Evolutionary conservation across 2,797 vertebrate genomes (phyloP).

Genomic region (Odontamblyopus rebecca): DNA sequence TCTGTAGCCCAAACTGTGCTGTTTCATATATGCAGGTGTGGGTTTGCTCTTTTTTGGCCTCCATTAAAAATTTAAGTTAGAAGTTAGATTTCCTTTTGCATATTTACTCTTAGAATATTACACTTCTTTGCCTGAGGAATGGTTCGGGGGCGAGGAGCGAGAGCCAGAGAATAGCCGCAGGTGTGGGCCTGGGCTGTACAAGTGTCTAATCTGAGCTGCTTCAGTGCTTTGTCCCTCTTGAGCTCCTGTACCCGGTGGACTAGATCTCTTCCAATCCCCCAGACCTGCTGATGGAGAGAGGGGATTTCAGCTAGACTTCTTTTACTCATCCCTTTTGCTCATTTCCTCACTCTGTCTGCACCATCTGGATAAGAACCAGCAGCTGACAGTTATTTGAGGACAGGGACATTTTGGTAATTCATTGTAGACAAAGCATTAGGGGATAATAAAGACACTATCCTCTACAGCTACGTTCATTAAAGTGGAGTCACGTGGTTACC

Average conservation of each 20-base stretch:
- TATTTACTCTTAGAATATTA: not conserved
- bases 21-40: not conserved
- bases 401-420: not conserved
- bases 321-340: slow-evolving; percentile 26
- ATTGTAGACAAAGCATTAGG: no score
- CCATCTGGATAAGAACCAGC: slow-evolving; percentile 39
- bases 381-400: slow-evolving; percentile 33
- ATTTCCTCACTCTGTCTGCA: slow-evolving; percentile 18
- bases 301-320: slow-evolving; percentile 30
- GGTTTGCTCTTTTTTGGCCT: not conserved
- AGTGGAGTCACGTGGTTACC: no score
- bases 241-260: slow-evolving; percentile 47
- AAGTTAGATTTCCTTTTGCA: not conserved
- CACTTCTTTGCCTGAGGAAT: slow-evolving; percentile 15
- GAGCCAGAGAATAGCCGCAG: slow-evolving; percentile 12
- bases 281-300: slow-evolving; percentile 58
- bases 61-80: not conserved
- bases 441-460: no score
- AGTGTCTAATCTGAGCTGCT: slow-evolving; percentile 16
- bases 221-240: slow-evolving; percentile 20
- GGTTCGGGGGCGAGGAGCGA: not conserved
- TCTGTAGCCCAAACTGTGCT: not conserved
- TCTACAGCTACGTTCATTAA: no score
- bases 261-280: slow-evolving; percentile 49
- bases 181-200: slow-evolving; percentile 16